Evolutionary conservation across 2,888 invertebrate species (phyloP), one percentile per base, ranked within the genome.

Genomic region (Hoplodrina blanda): DNA sequence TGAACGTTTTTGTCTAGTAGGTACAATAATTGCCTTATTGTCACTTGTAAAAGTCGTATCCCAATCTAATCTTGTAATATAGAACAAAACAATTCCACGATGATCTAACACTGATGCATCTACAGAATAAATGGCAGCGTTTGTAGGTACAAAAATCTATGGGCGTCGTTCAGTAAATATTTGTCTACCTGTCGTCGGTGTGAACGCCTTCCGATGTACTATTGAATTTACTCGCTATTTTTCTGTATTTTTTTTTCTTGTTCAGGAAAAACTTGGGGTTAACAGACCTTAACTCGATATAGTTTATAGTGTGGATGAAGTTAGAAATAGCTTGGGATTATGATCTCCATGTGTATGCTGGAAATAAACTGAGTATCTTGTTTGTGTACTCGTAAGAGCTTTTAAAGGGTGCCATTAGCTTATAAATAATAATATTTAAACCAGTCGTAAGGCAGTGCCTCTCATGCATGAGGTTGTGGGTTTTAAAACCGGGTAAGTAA

Each of bases 181-280:
- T 54, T 50, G 13, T 15, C 33, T 57, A 44, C 44, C 25, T 61
- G 25, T 20, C 44, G 50, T 11, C 13, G 10, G n/a, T 59, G 49
- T 33, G 20, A 69, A 69, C 44, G 11, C 15, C 13, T 50, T 74
- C 56, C 49, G 25, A 19, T 70, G 19, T 33, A 19, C 52, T 62
- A 46, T 57, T 62, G 56, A 53, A 41, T 69, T 62, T 8, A 25
- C 46, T 30, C 7, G 13, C 25, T 13, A 19, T 75, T 59, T 72
- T 54, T 49, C 37, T 57, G 11, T 19, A n/a, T 53, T 25, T 20
- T 15, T 5, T 75, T 67, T 70, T 75, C 25, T 46, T 57, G 37
- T 53, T 30, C 25, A 13, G 41, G 25, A 19, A 57, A 66, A 41
- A 46, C 8, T 15, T 44, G 11, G 25, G 50, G 64, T 73, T 56